Evolutionary conservation across 2,113 vertebrate species (phyloP).

Genomic region (Pygoscelis antarcticus): DNA sequence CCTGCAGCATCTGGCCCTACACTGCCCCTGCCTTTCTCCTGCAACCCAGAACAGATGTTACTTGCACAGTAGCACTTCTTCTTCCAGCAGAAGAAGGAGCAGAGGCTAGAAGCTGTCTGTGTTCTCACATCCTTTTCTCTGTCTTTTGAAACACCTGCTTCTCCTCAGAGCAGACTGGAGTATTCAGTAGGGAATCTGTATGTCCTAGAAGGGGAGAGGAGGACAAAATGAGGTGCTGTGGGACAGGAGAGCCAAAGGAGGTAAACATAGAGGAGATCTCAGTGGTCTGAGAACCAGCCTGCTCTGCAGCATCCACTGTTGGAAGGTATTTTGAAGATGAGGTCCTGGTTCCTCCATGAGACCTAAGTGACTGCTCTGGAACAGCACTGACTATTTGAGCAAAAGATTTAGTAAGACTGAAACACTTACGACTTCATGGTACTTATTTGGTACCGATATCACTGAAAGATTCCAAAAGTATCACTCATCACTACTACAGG

Average conservation of each 20-base stretch:
- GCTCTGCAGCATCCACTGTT: not conserved
- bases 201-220: not conserved
- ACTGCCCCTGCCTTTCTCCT: not conserved
- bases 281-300: not conserved
- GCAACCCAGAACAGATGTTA: not conserved
- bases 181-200: not conserved
- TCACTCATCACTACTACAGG: not conserved
- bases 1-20: not conserved
- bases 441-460: not conserved
- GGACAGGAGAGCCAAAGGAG: not conserved
- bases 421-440: not conserved
- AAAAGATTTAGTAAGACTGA: not conserved
- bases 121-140: not conserved
- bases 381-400: not conserved
- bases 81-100: not conserved
- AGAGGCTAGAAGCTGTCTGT: not conserved
- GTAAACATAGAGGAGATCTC: not conserved
- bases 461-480: not conserved
- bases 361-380: not conserved
- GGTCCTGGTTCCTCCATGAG: not conserved
- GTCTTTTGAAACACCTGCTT: not conserved
- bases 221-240: not conserved
- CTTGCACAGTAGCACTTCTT: not conserved
- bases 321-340: not conserved
- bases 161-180: not conserved